Conservation (phyloP, 2,888 invertebrate species). For the Cotesia congregata region DNA sequence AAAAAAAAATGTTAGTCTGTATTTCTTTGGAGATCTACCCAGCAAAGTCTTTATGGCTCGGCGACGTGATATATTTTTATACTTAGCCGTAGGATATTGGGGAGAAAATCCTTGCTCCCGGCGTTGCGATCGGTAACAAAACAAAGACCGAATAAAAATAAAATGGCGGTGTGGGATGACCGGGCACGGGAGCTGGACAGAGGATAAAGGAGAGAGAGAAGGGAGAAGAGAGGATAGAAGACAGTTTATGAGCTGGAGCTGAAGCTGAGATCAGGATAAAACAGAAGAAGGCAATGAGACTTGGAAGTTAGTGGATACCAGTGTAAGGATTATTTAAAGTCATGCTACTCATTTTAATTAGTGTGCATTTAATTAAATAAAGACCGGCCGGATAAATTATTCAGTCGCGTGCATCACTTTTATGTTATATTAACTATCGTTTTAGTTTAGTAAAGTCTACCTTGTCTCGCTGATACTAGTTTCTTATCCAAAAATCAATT, state of each 20-base stretch:
- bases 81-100: too few relatives aligned
- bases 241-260: not conserved
- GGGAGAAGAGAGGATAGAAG: not conserved
- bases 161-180: not conserved
- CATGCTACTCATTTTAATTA: not conserved
- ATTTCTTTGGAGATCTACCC: too few relatives aligned
- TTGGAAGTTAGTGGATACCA: not conserved
- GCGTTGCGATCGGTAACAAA: too few relatives aligned
- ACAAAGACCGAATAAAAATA: not conserved
- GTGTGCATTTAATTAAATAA: not conserved
- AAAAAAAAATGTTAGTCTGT: too few relatives aligned
- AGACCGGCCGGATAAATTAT: not conserved
- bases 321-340: constrained; percentile 1
- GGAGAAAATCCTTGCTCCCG: too few relatives aligned
- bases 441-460: constrained; percentile 30
- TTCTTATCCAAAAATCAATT: not conserved
- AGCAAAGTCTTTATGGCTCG: too few relatives aligned
- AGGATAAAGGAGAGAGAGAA: not conserved
- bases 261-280: not conserved
- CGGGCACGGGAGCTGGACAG: not conserved
- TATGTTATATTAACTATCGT: not conserved
- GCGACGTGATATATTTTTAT: too few relatives aligned
- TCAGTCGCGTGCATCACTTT: not conserved
- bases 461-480: not conserved
- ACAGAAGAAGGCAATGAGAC: constrained; percentile 1